Evolutionary conservation across 23 tunicate species (phyloP), one percentile per base, ranked within the genome.

Genomic region (Diplosoma virens): DNA sequence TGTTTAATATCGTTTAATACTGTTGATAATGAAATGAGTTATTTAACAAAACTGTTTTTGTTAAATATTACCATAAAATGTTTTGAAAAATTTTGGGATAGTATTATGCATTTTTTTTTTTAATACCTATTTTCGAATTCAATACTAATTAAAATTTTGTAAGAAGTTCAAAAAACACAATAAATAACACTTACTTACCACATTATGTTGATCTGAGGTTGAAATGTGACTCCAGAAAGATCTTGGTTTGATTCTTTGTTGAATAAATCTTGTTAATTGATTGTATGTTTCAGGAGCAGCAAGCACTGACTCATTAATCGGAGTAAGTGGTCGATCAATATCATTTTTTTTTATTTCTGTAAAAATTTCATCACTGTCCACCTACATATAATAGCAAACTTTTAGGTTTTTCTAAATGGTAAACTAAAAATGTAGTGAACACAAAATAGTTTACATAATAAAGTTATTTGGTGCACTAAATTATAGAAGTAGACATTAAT

Each of bases 251-350:
- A 92, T 85, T 58, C 97, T 76, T 14, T 86, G 72, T 1, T 85
- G 70, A 33, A 92, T 76, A 36, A 74, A 75, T 53, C 81, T 70
- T 32, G 82, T 81, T 3, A 92, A 50, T 0, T 34, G 36, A n/a
- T 41, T 46, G 58, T 66, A 85, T 29, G 84, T 75, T 76, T 85
- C 81, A 17, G 97, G 97, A 20, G 84, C 73, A 23, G 55, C 26
- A 25, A 60, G 76, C 22, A 92, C 70, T 6, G 86, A 65, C 18
- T 92, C 97, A 75, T 92, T 81, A 1, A 92, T 92, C 1, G 97
- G 97, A 56, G 97, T 92, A 0, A 92, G 37, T 1, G 97, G 97
- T 61, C 97, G 56, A 32, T 85, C 97, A 6, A 22, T 24, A 20
- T 63, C 73, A 31, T 33, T 73, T 21, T 20, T 1, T 58, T 54